phyloP scores from a whole-genome alignment of 1,140 invertebrate genomes.

The Campoletis sonorensis region DNA sequence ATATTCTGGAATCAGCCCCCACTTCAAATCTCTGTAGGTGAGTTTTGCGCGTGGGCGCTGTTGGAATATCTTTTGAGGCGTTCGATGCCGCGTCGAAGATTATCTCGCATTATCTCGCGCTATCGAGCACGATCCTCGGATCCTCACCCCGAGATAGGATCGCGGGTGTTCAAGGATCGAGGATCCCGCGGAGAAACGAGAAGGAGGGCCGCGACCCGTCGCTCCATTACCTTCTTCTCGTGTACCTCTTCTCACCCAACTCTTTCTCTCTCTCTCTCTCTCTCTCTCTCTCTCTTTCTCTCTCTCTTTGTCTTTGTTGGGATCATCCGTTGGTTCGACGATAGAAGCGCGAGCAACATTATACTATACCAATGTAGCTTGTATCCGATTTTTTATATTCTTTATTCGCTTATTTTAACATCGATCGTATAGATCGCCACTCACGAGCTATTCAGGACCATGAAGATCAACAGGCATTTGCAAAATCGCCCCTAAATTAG shows the following conservation, averaged over 20 bases:
- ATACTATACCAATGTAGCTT: conserved; percentile 36
- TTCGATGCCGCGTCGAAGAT: conserved; percentile 59
- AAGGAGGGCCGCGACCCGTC: conserved; percentile 55
- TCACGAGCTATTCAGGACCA: conserved; percentile 29
- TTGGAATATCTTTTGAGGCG: conserved; percentile 61
- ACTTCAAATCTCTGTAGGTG: background rate
- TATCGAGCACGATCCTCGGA: conserved; percentile 67
- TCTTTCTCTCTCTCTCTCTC: conserved; percentile 20
- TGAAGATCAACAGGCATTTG: conserved; percentile 45
- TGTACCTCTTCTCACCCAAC: conserved; percentile 30
- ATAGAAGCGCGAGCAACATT: conserved; percentile 44
- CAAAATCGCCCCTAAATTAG: conserved; percentile 44
- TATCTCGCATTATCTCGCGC: conserved; percentile 64
- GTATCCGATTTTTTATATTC: background rate
- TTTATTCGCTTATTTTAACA: conserved; percentile 17
- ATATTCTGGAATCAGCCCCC: conserved; percentile 10
- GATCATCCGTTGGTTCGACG: conserved; percentile 18
- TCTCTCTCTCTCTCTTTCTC: conserved; percentile 3
- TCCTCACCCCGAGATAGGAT: conserved; percentile 65
- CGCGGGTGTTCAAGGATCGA: conserved; percentile 55
- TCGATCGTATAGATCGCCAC: conserved; percentile 24
- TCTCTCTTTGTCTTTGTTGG: background rate
- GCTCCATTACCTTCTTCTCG: conserved; percentile 59
- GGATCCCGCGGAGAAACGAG: conserved; percentile 48
- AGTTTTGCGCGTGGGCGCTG: conserved; percentile 57